Conservation (phyloP, 2,888 invertebrate genomes). For the Sinelater perroti region DNA sequence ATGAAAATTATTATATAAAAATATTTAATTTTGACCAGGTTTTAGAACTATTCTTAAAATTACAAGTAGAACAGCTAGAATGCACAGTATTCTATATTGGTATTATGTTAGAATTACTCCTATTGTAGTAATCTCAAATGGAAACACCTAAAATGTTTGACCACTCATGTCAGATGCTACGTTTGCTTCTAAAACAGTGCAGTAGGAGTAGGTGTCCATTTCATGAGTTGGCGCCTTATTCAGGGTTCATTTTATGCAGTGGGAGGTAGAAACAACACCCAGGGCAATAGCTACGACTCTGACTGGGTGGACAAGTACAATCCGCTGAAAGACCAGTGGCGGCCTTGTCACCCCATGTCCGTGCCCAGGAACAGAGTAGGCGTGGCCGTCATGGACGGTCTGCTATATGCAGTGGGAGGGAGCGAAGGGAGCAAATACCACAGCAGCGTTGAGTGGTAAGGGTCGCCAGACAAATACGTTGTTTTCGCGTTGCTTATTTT, state of each 20-base stretch:
- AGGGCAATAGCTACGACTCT: slow-evolving; percentile 86
- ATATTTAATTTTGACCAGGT: no score
- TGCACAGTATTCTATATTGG: no score
- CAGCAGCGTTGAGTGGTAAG: slow-evolving; percentile 87
- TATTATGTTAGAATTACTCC: no score
- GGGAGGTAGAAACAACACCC: slow-evolving; percentile 91
- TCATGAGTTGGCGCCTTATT: slow-evolving; percentile 26
- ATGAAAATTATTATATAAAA: no score
- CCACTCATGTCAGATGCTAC: background rate
- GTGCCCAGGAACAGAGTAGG: slow-evolving; percentile 89
- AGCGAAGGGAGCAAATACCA: slow-evolving; percentile 87
- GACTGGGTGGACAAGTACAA: slow-evolving; percentile 91
- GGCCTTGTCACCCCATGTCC: slow-evolving; percentile 87
- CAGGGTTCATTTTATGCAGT: slow-evolving; percentile 90
- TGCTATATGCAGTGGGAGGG: slow-evolving; percentile 92
- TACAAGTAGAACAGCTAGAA: no score
- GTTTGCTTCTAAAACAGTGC: background rate
- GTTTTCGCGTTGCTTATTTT: no score
- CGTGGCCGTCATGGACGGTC: slow-evolving; percentile 92
- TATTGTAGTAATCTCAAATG: no score
- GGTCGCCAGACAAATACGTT: slow-evolving; percentile 24
- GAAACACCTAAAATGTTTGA: no score
- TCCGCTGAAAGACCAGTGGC: slow-evolving; percentile 86
- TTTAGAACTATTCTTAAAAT: no score
- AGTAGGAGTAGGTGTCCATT: slow-evolving; percentile 6